phyloP scores from a whole-genome alignment of 2,797 vertebrate species.

The Hemitrygon akajei region DNA sequence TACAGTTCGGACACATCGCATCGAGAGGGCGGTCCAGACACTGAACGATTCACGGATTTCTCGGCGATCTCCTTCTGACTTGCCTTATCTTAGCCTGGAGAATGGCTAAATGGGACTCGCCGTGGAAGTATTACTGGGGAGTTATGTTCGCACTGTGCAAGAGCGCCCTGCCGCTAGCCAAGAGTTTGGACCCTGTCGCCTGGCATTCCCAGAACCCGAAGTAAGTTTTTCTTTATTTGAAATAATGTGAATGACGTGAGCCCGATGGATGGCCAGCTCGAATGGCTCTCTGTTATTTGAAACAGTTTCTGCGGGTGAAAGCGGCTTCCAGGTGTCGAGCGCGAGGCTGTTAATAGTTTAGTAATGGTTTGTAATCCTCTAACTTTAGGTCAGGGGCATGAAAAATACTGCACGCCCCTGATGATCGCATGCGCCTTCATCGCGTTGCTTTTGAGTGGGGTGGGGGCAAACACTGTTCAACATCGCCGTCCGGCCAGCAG shows the following conservation, averaged over 20 bases:
- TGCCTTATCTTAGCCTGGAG: neutral
- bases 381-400: neutral
- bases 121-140: conserved; percentile 67
- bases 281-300: neutral
- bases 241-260: neutral
- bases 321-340: neutral
- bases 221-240: conserved; percentile 53
- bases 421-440: neutral
- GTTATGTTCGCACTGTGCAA: conserved; percentile 64
- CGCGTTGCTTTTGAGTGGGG: neutral
- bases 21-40: neutral
- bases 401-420: neutral
- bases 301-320: neutral
- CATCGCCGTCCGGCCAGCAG: neutral
- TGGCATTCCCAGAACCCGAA: conserved; percentile 67
- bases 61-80: conserved; percentile 14
- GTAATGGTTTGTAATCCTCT: neutral
- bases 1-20: neutral
- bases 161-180: conserved; percentile 57
- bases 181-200: conserved; percentile 64
- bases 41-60: conserved; percentile 6
- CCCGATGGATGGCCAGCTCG: neutral
- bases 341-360: neutral
- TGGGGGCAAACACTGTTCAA: neutral
- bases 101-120: conserved; percentile 32